Conservation (phyloP, 2,888 invertebrate species). For the Lingula anatina region DNA sequence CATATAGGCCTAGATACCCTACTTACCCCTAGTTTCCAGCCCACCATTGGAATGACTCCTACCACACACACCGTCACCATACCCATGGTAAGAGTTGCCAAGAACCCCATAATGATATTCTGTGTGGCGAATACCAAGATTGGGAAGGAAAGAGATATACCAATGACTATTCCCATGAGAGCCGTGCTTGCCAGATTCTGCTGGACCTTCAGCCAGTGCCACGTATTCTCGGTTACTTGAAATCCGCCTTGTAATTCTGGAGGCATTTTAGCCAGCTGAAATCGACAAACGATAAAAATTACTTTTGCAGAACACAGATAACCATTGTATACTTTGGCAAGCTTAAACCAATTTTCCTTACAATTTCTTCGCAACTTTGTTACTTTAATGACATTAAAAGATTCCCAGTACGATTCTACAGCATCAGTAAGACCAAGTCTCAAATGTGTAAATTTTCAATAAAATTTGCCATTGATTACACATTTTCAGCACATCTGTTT, state of each 20-base stretch:
- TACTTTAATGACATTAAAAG: no score
- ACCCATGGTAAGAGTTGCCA: conserved; percentile 36
- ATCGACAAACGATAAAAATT: not conserved
- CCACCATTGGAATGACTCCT: conserved; percentile 38
- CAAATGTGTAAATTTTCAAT: no score
- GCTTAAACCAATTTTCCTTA: no score
- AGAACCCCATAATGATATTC: conserved; percentile 35
- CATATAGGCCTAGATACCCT: no score
- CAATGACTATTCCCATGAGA: conserved; percentile 32
- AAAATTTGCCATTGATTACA: no score
- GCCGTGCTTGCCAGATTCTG: conserved; percentile 36
- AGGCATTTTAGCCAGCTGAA: conserved; percentile 25
- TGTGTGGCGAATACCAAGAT: conserved; percentile 37
- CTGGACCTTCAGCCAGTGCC: conserved; percentile 38
- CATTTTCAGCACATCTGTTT: no score
- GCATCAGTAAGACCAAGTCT: no score
- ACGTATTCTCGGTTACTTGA: conserved; percentile 25
- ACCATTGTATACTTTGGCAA: no score
- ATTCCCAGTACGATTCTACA: no score
- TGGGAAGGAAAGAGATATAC: conserved; percentile 31
- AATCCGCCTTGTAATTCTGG: conserved; percentile 23
- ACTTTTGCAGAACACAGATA: not conserved
- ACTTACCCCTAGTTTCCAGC: conserved; percentile 47
- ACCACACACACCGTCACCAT: no score
- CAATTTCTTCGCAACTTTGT: no score